Percentiles rank a stretch among this genome's conserved stretches.
phyloP scores from a whole-genome alignment of 2,797 vertebrate species.

The Toxotes lorentzi region DNA sequence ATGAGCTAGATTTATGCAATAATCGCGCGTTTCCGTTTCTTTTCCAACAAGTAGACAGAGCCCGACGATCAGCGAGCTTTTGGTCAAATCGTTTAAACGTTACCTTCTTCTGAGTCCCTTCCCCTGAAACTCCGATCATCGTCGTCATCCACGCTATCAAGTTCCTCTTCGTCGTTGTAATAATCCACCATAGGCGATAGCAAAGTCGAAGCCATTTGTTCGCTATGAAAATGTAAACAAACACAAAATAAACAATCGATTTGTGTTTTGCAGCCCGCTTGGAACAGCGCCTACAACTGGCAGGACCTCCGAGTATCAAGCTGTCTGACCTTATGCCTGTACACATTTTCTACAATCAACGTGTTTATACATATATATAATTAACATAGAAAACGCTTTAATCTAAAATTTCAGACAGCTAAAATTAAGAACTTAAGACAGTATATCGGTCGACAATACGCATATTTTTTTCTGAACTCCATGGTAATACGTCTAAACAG shows the following conservation, averaged over 20 bases:
- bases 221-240: constrained; percentile 78
- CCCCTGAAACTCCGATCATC: constrained; percentile 95
- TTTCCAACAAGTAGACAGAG: constrained; percentile 72
- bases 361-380: accelerated
- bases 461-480: accelerated
- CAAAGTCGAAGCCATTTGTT: constrained; percentile 87
- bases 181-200: constrained; percentile 92
- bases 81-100: constrained; percentile 40
- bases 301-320: constrained; percentile 68
- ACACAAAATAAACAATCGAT: constrained; percentile 83
- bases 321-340: constrained; percentile 67
- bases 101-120: constrained; percentile 96
- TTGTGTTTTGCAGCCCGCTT: constrained; percentile 79
- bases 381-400: not conserved
- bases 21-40: constrained; percentile 47
- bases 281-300: constrained; percentile 82
- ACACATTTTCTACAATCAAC: not conserved
- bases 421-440: accelerated
- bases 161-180: constrained; percentile 96
- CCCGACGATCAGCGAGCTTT: constrained; percentile 47
- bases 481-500: not conserved
- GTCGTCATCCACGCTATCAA: constrained; percentile 95
- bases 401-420: accelerated
- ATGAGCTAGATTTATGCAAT: not conserved
- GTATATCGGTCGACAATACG: accelerated